Percentiles rank a stretch among this genome's conserved stretches.
phyloP scores from a whole-genome alignment of 2,888 invertebrate genomes.

The Siphonodentalium dalli region DNA sequence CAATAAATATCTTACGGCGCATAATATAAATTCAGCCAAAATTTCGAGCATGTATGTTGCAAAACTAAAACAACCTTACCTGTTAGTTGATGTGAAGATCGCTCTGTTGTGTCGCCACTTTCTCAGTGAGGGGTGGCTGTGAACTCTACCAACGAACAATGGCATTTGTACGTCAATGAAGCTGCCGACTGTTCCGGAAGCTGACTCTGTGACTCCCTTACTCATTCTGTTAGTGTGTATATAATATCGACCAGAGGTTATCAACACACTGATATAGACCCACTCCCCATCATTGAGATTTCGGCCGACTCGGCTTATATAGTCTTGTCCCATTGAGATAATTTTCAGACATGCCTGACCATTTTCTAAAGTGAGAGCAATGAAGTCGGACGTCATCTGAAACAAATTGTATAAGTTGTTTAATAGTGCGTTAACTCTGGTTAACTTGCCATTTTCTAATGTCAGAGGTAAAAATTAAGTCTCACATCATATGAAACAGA shows the following conservation, averaged over 20 bases:
- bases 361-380: slow-evolving; percentile 41
- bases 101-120: slow-evolving; percentile 44
- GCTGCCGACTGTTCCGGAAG: slow-evolving; percentile 40
- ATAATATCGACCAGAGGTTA: slow-evolving; percentile 36
- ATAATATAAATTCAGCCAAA: no score
- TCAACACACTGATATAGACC: slow-evolving; percentile 37
- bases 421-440: neutral
- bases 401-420: slow-evolving; percentile 3
- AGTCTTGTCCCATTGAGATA: slow-evolving; percentile 37
- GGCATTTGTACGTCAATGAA: slow-evolving; percentile 40
- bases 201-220: slow-evolving; percentile 33
- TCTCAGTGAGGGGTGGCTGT: slow-evolving; percentile 43
- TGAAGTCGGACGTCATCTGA: slow-evolving; percentile 43
- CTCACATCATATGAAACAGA: no score
- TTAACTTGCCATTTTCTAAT: no score
- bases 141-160: slow-evolving; percentile 51
- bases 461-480: no score
- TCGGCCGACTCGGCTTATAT: slow-evolving; percentile 33
- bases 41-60: neutral
- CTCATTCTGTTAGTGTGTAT: slow-evolving; percentile 36
- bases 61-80: slow-evolving; percentile 26
- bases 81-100: slow-evolving; percentile 27
- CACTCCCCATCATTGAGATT: slow-evolving; percentile 47
- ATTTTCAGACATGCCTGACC: slow-evolving; percentile 45
- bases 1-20: no score